Evolutionary conservation across 1,140 invertebrate genomes (phyloP).

Genomic region (Mya arenaria): DNA sequence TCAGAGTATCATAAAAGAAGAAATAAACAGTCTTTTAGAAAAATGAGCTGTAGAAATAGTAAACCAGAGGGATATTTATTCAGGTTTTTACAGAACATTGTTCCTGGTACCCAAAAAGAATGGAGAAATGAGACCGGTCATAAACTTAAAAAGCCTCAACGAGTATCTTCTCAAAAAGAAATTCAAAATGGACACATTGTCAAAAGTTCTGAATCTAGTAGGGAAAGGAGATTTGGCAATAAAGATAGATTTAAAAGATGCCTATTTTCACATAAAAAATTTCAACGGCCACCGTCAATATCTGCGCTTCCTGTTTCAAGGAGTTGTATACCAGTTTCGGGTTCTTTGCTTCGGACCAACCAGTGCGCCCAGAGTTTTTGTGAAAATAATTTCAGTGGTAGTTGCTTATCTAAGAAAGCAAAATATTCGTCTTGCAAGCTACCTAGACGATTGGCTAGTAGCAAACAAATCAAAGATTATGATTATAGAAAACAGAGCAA

Average conservation of each 20-base stretch:
- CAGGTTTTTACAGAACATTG: constrained; percentile 59
- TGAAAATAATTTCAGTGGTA: constrained; percentile 12
- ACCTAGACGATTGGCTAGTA: constrained; percentile 18
- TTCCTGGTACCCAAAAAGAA: constrained; percentile 58
- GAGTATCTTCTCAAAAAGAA: constrained; percentile 39
- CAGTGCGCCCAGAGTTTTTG: constrained; percentile 32
- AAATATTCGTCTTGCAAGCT: not conserved
- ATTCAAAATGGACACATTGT: constrained; percentile 62
- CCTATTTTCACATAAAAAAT: constrained; percentile 59
- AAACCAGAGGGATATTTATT: not conserved
- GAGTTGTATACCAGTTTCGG: constrained; percentile 37
- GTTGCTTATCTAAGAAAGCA: not conserved
- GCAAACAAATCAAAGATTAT: not conserved
- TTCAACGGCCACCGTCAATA: constrained; percentile 43
- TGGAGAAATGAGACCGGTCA: constrained; percentile 39
- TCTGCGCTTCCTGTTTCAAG: constrained; percentile 48
- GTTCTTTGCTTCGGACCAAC: constrained; percentile 45
- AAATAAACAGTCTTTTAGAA: constrained; percentile 43
- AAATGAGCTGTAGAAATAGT: constrained; percentile 50
- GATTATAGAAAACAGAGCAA: not conserved
- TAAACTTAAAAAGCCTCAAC: constrained; percentile 49
- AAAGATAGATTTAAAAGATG: constrained; percentile 50
- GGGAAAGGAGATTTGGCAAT: constrained; percentile 54
- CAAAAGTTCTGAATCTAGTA: constrained; percentile 54
- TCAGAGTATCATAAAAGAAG: constrained; percentile 39